These are phyloP conservation scores for Phocides pigmalion DNA, from an alignment of 1,140 invertebrate species.

Conservation along the genomic window DNA sequence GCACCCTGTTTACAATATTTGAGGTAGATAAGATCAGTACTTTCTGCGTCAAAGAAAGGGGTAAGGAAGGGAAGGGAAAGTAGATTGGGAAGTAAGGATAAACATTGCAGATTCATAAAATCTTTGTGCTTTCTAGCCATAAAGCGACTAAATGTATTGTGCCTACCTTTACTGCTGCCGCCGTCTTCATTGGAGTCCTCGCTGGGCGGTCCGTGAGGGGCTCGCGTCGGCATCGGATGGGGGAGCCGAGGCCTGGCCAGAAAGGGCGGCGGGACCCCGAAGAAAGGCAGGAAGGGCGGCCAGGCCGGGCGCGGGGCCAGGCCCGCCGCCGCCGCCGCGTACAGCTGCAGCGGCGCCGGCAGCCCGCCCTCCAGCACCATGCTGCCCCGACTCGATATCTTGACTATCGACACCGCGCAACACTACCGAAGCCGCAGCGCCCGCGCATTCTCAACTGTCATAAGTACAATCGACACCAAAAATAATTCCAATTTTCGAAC, in stretches of 20 bases:
- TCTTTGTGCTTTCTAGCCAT: no score
- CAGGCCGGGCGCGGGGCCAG: constrained; percentile 83
- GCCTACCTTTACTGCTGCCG: constrained; percentile 78
- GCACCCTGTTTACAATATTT: no score
- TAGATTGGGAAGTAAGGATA: no score
- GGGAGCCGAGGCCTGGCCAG: constrained; percentile 70
- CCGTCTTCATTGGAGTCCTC: constrained; percentile 85
- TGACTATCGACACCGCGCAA: constrained; percentile 52
- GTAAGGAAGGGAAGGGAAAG: no score
- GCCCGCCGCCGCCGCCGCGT: constrained; percentile 84
- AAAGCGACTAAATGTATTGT: no score
- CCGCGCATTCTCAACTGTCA: constrained; percentile 30
- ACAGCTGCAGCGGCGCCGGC: constrained; percentile 84
- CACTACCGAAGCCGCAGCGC: constrained; percentile 41
- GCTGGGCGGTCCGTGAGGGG: constrained; percentile 81
- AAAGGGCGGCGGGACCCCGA: constrained; percentile 83
- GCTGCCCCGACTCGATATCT: constrained; percentile 58
- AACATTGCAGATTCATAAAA: no score
- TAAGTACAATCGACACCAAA: constrained; percentile 17
- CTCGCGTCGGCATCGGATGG: constrained; percentile 62
- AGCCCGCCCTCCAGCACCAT: constrained; percentile 80
- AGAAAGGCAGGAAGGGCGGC: constrained; percentile 84
- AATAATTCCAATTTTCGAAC: not conserved
- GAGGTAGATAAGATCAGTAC: no score
- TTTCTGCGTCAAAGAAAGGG: no score